Conservation (phyloP, 2,113 vertebrate genomes). For the Formicarius rufipectus region DNA sequence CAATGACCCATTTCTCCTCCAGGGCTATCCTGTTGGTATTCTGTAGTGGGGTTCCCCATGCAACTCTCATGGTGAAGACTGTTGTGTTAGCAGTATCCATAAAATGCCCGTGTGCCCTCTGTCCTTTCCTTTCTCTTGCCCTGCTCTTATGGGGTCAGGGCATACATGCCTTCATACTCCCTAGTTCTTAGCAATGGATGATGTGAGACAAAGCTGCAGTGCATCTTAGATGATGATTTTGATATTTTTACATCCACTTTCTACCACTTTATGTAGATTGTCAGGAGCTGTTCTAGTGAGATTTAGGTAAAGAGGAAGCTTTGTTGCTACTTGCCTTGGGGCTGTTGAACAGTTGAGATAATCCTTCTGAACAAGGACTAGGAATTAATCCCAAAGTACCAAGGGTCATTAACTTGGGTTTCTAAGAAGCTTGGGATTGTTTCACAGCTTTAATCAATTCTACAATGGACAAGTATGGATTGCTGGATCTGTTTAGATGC, state of each 20-base stretch:
- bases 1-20: not conserved
- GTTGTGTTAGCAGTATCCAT: not conserved
- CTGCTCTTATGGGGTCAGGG: accelerated
- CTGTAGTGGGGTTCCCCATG: accelerated
- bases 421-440: not conserved
- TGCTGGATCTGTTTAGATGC: not conserved
- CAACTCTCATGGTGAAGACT: not conserved
- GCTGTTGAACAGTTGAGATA: not conserved
- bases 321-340: not conserved
- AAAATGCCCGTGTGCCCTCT: not conserved
- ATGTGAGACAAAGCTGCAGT: not conserved
- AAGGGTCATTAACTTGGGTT: not conserved
- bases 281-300: not conserved
- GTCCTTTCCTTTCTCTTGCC: not conserved
- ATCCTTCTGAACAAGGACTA: not conserved
- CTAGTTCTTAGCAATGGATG: not conserved
- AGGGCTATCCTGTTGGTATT: not conserved
- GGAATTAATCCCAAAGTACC: not conserved
- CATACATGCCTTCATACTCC: not conserved
- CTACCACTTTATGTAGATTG: not conserved
- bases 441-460: not conserved
- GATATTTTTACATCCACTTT: not conserved
- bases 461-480: not conserved
- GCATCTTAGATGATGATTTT: not conserved
- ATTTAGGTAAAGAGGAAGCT: not conserved